Evolutionary conservation across 2,113 vertebrate genomes (phyloP), one percentile per base, ranked within the genome.

Genomic region (Pangasianodon hypophthalmus): DNA sequence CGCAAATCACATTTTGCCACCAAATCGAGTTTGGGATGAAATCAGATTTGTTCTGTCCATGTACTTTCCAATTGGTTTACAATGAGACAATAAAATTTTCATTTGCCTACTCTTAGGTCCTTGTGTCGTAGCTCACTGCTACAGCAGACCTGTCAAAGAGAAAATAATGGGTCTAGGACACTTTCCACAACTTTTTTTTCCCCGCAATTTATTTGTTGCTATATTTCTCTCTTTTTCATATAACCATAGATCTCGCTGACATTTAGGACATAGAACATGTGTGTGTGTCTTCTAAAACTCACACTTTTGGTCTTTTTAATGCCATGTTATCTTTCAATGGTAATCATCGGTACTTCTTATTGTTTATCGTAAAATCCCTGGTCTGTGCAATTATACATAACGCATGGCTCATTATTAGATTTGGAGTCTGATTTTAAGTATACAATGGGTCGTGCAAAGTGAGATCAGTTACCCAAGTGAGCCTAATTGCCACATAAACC

Each of bases 401-500:
- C 86, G 84, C 89, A 90, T 90, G 91, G 86, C 83, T 91, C 80
- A 75, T 92, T 90, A 93, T 93, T 92, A 92, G 86, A 93, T 94
- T 89, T 91, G 73, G 73, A 84, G 85, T 89, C 91, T 54, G 44
- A 84, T 91, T 93, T 91, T 91, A 92, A 91, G 91, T 90, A 93
- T 89, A 90, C 88, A 84, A 88, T 92, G 90, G 86, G 89, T 88
- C 86, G 89, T 90, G 85, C 90, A 88, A 92, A 93, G 91, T 92
- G 91, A 92, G 92, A 93, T 94, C 91, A 85, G 91, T 92, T 92
- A 92, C 89, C 89, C 87, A 84, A 79, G 90, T 83, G 81, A 87
- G 91, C 92, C 89, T 91, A 93, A 93, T 94, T 94, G 92, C 88
- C 84, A 87, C 91, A 90, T 93, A 92, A 94, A 88, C 90, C 90